Evolutionary conservation across 2,113 vertebrate species (phyloP).

Genomic region (Tychaedon coryphoeus): DNA sequence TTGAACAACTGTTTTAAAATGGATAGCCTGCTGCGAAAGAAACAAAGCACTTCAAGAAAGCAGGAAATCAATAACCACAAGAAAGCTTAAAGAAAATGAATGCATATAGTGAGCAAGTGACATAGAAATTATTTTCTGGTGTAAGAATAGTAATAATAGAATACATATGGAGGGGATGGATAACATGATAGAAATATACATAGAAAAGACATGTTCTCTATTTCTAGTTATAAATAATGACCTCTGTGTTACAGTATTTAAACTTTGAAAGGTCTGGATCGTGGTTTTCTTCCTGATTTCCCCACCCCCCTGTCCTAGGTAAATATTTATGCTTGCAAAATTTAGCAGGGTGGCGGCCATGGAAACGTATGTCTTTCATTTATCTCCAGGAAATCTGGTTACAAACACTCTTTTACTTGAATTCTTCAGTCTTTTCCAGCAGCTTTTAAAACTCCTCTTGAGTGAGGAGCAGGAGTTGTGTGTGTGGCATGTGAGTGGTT

Average conservation of each 20-base stretch:
- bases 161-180: constrained; percentile 20
- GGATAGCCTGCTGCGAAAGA: constrained; percentile 28
- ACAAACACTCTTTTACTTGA: constrained; percentile 39
- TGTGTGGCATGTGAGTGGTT: neutral
- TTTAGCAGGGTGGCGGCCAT: constrained; percentile 40
- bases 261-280: constrained; percentile 37
- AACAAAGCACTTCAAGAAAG: constrained; percentile 54
- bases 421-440: constrained; percentile 16
- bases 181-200: neutral
- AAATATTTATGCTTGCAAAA: constrained; percentile 66
- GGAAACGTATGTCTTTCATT: constrained; percentile 44
- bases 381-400: constrained; percentile 43
- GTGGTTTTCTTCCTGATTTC: constrained; percentile 18
- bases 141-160: constrained; percentile 42
- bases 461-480: neutral
- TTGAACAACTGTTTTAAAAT: constrained; percentile 56
- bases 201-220: neutral
- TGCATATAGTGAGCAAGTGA: constrained; percentile 30
- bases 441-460: neutral
- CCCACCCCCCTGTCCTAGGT: neutral
- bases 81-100: constrained; percentile 59
- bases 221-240: constrained; percentile 56
- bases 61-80: constrained; percentile 65
- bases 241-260: constrained; percentile 18
- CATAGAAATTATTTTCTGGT: constrained; percentile 47